Evolutionary conservation across 2,797 vertebrate species (phyloP).

Genomic region (Eulemur rubriventer): DNA sequence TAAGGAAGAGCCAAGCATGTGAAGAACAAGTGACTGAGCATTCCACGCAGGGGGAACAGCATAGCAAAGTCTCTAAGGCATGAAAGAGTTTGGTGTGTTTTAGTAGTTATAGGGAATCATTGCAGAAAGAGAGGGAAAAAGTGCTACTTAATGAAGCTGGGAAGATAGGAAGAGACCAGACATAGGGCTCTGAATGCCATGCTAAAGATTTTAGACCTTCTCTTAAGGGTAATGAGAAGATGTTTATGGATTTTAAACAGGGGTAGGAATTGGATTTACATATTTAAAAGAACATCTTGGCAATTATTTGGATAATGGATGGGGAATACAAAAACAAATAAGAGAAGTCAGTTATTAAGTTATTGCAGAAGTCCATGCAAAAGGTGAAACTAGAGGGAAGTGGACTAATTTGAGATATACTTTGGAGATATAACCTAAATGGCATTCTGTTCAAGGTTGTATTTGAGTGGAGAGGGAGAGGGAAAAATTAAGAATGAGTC

Average conservation of each 20-base stretch:
- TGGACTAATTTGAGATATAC: neutral
- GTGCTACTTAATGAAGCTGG: neutral
- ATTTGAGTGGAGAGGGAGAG: neutral
- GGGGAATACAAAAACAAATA: neutral
- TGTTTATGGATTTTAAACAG: neutral
- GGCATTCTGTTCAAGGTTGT: neutral
- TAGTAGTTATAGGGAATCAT: neutral
- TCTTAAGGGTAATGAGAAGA: neutral
- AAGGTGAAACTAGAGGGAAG: neutral
- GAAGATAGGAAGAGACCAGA: neutral
- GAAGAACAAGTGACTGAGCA: neutral
- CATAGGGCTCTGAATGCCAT: neutral
- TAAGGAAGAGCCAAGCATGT: neutral
- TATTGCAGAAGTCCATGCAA: neutral
- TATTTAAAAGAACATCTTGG: neutral
- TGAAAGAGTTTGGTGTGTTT: neutral
- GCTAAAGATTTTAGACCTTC: slow-evolving; percentile 8
- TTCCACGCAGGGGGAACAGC: neutral
- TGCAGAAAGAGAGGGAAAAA: neutral
- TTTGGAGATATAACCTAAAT: neutral
- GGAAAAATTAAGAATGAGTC: neutral
- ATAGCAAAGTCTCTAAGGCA: neutral
- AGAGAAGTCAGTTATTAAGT: neutral
- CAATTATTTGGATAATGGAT: neutral
- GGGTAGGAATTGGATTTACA: neutral